Percentiles rank a stretch among this genome's conserved stretches.
Conservation (phyloP, 2,797 vertebrate genomes). For the Scolopax bukidnonensis region DNA sequence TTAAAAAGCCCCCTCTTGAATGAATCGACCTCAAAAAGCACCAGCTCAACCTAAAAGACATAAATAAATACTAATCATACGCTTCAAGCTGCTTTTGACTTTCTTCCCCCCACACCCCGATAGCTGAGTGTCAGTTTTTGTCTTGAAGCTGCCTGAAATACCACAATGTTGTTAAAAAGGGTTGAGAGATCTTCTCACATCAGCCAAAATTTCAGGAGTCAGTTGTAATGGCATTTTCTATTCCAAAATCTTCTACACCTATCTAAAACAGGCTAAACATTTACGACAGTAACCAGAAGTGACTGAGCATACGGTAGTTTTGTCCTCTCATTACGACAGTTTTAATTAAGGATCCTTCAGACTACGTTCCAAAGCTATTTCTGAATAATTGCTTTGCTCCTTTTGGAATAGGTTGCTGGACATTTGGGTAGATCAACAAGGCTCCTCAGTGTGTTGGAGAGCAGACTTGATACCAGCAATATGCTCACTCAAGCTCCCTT, state of each 20-base stretch:
- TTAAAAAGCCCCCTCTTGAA: not conserved
- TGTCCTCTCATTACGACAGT: not conserved
- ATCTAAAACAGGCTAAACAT: not conserved
- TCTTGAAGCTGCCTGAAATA: not conserved
- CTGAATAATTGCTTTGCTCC: not conserved
- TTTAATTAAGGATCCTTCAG: not conserved
- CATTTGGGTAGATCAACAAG: not conserved
- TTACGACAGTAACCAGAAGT: not conserved
- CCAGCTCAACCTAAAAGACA: not conserved
- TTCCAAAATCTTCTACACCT: not conserved
- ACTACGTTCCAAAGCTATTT: not conserved
- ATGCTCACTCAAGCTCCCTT: not conserved
- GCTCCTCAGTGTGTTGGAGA: not conserved
- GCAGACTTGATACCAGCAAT: not conserved
- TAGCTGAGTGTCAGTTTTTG: not conserved
- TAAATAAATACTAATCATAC: not conserved
- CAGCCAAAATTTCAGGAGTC: not conserved
- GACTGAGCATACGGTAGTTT: not conserved
- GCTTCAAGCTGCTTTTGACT: not conserved
- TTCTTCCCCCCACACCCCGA: no score
- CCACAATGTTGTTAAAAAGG: not conserved
- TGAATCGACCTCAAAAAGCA: not conserved
- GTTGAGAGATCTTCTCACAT: not conserved
- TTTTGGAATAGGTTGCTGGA: not conserved
- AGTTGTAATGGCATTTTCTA: not conserved